Conservation (phyloP, 2,797 vertebrate species). For the Pipistrellus nathusii region DNA sequence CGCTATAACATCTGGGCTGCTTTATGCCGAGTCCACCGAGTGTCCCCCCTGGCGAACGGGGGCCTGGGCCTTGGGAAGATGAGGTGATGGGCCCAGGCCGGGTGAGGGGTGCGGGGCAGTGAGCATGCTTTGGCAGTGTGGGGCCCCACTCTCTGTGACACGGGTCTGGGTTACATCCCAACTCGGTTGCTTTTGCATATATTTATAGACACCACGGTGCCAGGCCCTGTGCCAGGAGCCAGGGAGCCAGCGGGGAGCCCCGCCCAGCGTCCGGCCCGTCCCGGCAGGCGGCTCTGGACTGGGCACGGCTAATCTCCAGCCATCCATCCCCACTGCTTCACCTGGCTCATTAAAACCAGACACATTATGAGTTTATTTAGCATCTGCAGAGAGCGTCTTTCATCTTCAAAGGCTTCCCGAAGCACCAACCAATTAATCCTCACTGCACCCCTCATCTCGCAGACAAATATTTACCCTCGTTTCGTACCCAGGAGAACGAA, state of each 20-base stretch:
- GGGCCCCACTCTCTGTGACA: background rate
- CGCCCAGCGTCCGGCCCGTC: background rate
- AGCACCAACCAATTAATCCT: constrained; percentile 83
- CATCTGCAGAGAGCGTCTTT: constrained; percentile 76
- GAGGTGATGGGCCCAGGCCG: background rate
- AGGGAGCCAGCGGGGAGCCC: background rate
- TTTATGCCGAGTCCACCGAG: background rate
- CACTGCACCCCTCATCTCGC: constrained; percentile 74
- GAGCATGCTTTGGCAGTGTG: background rate
- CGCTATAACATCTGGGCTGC: background rate
- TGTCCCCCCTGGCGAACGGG: background rate
- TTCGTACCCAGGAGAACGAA: constrained; percentile 71
- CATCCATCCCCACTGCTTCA: constrained; percentile 69
- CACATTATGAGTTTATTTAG: constrained; percentile 71
- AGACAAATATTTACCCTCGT: constrained; percentile 82
- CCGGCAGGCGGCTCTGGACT: constrained; percentile 43
- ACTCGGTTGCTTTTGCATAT: background rate
- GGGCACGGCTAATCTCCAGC: constrained; percentile 77
- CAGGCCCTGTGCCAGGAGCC: background rate
- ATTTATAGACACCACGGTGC: background rate
- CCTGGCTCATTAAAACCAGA: constrained; percentile 83
- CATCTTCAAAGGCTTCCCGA: constrained; percentile 82
- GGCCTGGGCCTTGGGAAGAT: background rate
- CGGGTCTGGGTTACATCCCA: background rate
- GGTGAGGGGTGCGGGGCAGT: no score